Percentiles rank a stretch among this genome's conserved stretches.
phyloP scores from a whole-genome alignment of 2,888 invertebrate species.

The Standfussiana lucernea region DNA sequence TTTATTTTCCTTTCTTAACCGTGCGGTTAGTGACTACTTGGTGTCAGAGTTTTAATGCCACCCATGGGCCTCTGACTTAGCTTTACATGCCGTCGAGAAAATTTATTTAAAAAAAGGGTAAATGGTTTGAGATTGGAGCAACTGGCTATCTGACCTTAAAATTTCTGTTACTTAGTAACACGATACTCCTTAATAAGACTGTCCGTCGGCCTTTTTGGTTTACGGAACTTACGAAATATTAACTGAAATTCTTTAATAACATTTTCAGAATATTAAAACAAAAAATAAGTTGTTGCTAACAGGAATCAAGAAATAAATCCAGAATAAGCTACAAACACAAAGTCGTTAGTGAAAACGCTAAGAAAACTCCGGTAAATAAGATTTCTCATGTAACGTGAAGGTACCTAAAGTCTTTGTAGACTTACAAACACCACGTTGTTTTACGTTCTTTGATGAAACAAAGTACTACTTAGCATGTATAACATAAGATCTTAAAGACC shows the following conservation, averaged over 20 bases:
- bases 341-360: conserved; percentile 37
- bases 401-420: conserved; percentile 26
- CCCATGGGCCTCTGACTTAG: no score
- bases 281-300: neutral
- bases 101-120: no score
- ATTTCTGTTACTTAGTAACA: neutral
- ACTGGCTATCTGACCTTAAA: neutral
- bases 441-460: conserved; percentile 1
- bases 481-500: conserved; percentile 11
- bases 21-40: no score
- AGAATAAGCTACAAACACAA: conserved; percentile 21
- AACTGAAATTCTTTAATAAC: neutral
- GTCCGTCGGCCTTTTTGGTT: neutral
- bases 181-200: neutral
- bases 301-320: conserved; percentile 37
- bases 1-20: no score
- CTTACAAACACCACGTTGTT: neutral
- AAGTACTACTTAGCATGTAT: neutral
- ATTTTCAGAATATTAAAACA: neutral
- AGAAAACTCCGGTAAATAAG: conserved; percentile 20
- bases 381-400: conserved; percentile 29
- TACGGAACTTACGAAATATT: neutral
- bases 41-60: no score
- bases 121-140: neutral
- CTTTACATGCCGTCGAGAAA: no score